These are phyloP conservation scores for Corticium candelabrum DNA, from an alignment of 37 sponge, comb jelly and placozoan species.

Conservation along the genomic window DNA sequence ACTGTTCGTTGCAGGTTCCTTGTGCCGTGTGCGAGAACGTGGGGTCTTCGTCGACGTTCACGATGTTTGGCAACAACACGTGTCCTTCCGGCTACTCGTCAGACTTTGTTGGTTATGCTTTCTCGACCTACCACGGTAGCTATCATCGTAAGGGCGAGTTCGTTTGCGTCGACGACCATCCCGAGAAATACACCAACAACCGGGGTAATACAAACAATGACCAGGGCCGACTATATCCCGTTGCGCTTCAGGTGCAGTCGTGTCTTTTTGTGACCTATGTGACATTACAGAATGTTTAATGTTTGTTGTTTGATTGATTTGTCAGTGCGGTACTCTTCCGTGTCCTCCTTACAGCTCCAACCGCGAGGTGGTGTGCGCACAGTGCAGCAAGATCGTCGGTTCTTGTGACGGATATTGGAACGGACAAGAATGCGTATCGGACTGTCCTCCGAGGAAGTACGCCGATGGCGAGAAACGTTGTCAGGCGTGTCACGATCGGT, in stretches of 20 bases:
- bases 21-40: not conserved
- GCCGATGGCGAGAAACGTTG: not conserved
- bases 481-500: not conserved
- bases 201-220: not conserved
- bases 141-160: not conserved
- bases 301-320: not conserved
- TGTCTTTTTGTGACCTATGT: not conserved
- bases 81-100: not conserved
- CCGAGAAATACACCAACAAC: not conserved
- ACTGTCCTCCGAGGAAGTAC: not conserved
- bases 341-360: not conserved
- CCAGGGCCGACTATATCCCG: not conserved
- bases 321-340: not conserved
- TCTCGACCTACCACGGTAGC: not conserved
- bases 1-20: too few species aligned
- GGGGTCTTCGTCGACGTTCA: not conserved
- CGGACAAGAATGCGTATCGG: not conserved
- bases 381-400: conserved; percentile 1
- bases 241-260: not conserved
- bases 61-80: not conserved
- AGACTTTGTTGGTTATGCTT: not conserved
- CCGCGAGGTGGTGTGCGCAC: not conserved
- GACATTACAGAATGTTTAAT: not conserved
- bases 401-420: not conserved
- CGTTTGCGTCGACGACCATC: not conserved